These are phyloP conservation scores for Acropternis orthonyx DNA, from an alignment of 2,797 vertebrate species.

Conservation along the genomic window DNA sequence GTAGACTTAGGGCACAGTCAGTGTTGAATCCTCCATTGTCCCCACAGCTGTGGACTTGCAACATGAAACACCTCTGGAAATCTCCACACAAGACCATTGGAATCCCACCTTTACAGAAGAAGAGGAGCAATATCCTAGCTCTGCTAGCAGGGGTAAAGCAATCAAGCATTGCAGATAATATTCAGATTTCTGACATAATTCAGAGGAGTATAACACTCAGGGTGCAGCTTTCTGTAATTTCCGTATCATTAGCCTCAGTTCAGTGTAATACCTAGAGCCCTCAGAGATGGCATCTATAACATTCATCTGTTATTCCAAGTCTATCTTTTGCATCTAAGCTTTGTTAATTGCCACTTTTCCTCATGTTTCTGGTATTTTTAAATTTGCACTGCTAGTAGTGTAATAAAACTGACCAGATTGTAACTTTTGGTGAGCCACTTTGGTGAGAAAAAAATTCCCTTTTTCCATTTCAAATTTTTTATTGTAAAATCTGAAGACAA, in stretches of 20 bases:
- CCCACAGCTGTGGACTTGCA: not conserved
- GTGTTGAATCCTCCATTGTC: not conserved
- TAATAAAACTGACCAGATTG: not conserved
- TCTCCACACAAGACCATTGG: not conserved
- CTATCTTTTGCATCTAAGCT: not conserved
- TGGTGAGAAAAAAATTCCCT: not conserved
- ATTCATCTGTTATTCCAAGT: not conserved
- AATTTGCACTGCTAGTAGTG: not conserved
- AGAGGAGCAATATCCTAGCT: slow-evolving; percentile 30
- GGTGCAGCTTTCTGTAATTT: not conserved
- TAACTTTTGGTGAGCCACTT: not conserved
- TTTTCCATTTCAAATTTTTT: not conserved
- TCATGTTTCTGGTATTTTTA: not conserved
- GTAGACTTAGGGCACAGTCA: not conserved
- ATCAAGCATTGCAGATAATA: not conserved
- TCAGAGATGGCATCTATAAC: not conserved
- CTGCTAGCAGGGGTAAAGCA: slow-evolving; percentile 35
- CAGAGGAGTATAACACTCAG: accelerated
- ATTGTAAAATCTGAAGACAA: not conserved
- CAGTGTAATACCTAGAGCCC: not conserved
- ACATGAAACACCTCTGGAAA: not conserved
- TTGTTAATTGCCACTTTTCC: not conserved
- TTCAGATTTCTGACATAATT: not conserved
- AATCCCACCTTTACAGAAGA: not conserved
- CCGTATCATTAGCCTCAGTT: not conserved